A percentile compares a stretch with the other conserved stretches of the same genome.
phyloP scores from a whole-genome alignment of 2,797 vertebrate species.

The Eurystomus glaucurus region DNA sequence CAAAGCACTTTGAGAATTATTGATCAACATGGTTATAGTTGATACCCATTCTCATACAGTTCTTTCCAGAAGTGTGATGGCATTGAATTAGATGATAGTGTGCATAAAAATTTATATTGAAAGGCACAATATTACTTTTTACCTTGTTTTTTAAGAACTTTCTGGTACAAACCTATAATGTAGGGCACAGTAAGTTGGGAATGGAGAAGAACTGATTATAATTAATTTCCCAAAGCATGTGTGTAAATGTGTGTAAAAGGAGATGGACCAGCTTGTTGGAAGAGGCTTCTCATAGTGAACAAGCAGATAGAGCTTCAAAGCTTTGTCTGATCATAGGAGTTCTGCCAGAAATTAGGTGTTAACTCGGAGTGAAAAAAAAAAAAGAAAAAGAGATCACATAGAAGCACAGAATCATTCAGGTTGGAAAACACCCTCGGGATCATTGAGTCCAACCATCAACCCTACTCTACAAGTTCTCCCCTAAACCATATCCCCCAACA shows the following conservation, averaged over 20 bases:
- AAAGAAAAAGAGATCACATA: neutral
- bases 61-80: neutral
- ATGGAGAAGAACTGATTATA: neutral
- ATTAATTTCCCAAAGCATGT: neutral
- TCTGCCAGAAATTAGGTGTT: neutral
- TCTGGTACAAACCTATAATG: neutral
- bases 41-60: neutral
- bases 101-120: neutral
- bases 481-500: too few species aligned
- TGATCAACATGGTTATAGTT: neutral
- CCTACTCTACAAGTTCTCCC: too few species aligned
- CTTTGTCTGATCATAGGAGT: neutral
- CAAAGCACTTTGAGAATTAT: neutral
- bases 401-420: too few species aligned
- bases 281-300: neutral
- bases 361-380: neutral
- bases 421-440: too few species aligned
- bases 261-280: neutral
- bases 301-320: neutral
- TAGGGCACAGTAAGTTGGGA: neutral
- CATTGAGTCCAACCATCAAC: too few species aligned
- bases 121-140: neutral
- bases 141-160: neutral
- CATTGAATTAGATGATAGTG: neutral
- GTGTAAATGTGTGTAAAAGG: neutral